phyloP scores from a whole-genome alignment of 2,797 vertebrate species.

The Pantherophis vulpinus region DNA sequence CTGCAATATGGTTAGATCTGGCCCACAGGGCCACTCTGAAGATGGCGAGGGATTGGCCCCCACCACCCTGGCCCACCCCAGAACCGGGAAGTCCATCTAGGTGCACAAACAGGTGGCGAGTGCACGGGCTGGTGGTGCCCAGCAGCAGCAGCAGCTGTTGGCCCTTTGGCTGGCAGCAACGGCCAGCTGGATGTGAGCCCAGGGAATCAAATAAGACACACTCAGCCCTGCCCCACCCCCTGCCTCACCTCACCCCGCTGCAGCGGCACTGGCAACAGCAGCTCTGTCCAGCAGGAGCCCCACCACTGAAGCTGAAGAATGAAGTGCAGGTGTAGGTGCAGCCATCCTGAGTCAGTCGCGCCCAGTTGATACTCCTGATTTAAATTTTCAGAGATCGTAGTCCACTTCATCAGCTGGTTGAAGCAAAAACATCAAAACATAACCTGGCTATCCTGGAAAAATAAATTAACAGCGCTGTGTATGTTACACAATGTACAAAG shows the following conservation, averaged over 20 bases:
- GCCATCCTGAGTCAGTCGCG: too few species aligned
- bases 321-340: too few species aligned
- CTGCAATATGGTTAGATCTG: not conserved
- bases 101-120: too few species aligned
- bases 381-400: not conserved
- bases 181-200: too few species aligned
- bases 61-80: not conserved
- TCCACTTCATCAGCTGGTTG: not conserved
- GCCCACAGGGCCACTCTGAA: not conserved
- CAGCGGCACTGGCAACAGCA: fast-evolving
- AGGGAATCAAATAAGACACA: not conserved
- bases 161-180: not conserved
- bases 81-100: too few species aligned
- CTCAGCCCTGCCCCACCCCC: too few species aligned
- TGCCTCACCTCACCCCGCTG: fast-evolving
- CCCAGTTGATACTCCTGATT: too few species aligned
- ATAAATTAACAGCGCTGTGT: not conserved
- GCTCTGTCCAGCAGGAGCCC: not conserved
- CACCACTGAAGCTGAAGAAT: too few species aligned
- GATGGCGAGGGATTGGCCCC: not conserved
- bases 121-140: not conserved
- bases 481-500: not conserved
- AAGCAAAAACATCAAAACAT: not conserved
- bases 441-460: not conserved
- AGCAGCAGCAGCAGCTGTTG: too few species aligned